Percentiles rank a stretch among this genome's conserved stretches.
phyloP scores from a whole-genome alignment of 2,113 vertebrate species.

The Pedionomus torquatus region DNA sequence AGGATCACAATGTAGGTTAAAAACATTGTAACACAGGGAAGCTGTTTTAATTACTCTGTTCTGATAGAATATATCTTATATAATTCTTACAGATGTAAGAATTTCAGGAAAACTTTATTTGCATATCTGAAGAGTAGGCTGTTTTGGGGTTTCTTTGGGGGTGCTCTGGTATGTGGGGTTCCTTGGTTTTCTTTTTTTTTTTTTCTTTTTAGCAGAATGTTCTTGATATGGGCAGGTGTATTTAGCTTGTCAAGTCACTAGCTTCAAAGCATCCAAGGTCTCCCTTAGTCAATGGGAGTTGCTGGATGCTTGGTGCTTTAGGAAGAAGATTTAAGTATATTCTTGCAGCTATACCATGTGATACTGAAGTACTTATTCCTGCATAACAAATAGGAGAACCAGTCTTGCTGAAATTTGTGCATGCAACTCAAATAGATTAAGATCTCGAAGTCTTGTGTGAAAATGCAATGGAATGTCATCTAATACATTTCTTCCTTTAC shows the following conservation, averaged over 20 bases:
- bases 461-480: not conserved
- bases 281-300: not conserved
- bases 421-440: not conserved
- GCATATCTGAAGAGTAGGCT: not conserved
- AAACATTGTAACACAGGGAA: not conserved
- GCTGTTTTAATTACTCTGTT: not conserved
- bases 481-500: conserved; percentile 9
- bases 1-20: not conserved
- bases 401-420: not conserved
- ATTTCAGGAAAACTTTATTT: not conserved
- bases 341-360: not conserved
- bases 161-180: not conserved
- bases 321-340: not conserved
- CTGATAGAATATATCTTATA: not conserved
- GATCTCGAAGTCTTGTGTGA: not conserved
- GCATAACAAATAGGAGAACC: not conserved
- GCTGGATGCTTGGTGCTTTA: not conserved
- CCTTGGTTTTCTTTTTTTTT: not conserved
- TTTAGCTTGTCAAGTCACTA: not conserved
- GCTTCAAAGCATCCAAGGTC: not conserved
- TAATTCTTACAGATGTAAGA: not conserved
- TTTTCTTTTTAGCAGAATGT: not conserved
- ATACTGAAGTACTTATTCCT: not conserved
- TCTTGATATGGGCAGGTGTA: not conserved
- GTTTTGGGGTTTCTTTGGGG: not conserved